These are phyloP conservation scores for Poecilus cupreus DNA, from an alignment of 2,888 invertebrate species.

Conservation along the genomic window DNA sequence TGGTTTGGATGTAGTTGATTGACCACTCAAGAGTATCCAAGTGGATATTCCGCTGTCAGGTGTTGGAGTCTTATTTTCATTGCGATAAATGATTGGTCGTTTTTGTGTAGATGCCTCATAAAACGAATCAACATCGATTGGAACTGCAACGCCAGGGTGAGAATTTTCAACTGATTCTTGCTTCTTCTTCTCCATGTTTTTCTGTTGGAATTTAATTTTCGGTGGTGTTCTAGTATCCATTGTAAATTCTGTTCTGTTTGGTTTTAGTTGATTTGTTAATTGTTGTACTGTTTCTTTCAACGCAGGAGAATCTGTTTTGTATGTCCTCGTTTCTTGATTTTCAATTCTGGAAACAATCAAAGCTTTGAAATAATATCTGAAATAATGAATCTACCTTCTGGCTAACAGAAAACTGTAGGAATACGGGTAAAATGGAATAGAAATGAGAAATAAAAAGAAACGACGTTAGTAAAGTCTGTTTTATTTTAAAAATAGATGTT, in stretches of 20 bases:
- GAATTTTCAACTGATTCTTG: slow-evolving; percentile 72
- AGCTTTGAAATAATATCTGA: not conserved
- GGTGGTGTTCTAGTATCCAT: slow-evolving; percentile 80
- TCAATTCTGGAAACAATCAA: slow-evolving; percentile 44
- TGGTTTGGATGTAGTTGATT: slow-evolving; percentile 69
- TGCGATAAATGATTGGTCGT: slow-evolving; percentile 68
- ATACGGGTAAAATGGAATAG: not conserved
- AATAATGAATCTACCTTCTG: not conserved
- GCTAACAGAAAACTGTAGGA: not conserved
- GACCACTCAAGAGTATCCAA: slow-evolving; percentile 83
- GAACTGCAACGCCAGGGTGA: slow-evolving; percentile 81
- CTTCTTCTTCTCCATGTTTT: slow-evolving; percentile 69
- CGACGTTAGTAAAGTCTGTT: slow-evolving; percentile 24
- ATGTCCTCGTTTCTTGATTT: slow-evolving; percentile 41
- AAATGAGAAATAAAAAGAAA: slow-evolving; percentile 37
- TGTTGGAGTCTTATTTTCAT: slow-evolving; percentile 72
- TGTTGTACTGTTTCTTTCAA: slow-evolving; percentile 76
- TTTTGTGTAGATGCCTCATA: slow-evolving; percentile 69
- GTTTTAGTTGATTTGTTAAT: slow-evolving; percentile 64
- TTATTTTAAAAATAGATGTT: slow-evolving; percentile 41
- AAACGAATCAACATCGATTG: slow-evolving; percentile 71
- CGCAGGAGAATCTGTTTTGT: slow-evolving; percentile 68
- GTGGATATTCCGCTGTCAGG: slow-evolving; percentile 83
- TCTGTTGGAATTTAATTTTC: slow-evolving; percentile 76
- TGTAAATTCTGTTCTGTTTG: slow-evolving; percentile 72